Percentiles rank a stretch among this genome's conserved stretches.
Conservation (phyloP, 2,113 vertebrate genomes). For the Enhydra lutris region DNA sequence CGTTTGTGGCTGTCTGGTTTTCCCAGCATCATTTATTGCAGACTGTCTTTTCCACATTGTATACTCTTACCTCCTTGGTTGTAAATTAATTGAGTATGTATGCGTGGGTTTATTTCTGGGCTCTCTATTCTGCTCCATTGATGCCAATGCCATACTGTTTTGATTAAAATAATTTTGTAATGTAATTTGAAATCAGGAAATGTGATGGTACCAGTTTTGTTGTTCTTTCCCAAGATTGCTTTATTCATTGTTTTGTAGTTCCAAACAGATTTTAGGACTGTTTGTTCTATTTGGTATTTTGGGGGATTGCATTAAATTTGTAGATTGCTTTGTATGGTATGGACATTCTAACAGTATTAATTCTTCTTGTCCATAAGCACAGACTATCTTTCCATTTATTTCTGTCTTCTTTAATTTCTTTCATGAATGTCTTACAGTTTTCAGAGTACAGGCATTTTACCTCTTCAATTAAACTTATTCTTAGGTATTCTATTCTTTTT, state of each 20-base stretch:
- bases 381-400: not conserved
- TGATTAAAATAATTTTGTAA: not conserved
- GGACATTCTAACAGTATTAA: not conserved
- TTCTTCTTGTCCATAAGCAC: not conserved
- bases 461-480: not conserved
- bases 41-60: not conserved
- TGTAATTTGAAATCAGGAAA: not conserved
- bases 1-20: not conserved
- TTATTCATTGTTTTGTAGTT: not conserved
- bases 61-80: not conserved
- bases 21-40: not conserved
- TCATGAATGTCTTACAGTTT: not conserved
- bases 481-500: not conserved
- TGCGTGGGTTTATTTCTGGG: not conserved
- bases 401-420: not conserved
- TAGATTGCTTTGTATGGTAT: not conserved
- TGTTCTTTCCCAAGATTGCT: not conserved
- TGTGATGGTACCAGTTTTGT: not conserved
- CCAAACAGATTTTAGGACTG: not conserved
- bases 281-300: not conserved
- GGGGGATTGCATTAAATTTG: not conserved
- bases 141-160: not conserved
- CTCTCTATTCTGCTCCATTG: not conserved
- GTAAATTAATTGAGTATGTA: not conserved
- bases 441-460: not conserved